A percentile compares a stretch with the other conserved stretches of the same genome.
These are phyloP conservation scores for Hoplodrina ambigua DNA, from an alignment of 2,888 invertebrate species.

Conservation along the genomic window DNA sequence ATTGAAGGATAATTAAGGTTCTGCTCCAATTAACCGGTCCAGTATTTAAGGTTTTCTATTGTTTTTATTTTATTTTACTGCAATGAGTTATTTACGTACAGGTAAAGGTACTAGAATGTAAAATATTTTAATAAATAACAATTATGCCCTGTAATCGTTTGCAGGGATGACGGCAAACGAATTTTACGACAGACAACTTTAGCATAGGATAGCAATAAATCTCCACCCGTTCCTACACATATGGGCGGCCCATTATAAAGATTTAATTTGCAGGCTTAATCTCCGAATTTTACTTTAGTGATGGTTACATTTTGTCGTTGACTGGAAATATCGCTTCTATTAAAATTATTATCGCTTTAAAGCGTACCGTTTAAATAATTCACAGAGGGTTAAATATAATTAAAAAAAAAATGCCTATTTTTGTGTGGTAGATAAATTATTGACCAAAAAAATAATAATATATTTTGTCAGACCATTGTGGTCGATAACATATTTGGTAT, in stretches of 20 bases:
- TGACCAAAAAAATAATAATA: neutral
- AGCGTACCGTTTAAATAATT: neutral
- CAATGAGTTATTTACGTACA: too few relatives aligned
- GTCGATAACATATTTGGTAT: conserved; percentile 7
- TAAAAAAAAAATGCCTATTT: neutral
- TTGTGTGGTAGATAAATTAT: neutral
- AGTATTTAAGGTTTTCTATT: neutral
- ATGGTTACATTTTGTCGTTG: conserved; percentile 16
- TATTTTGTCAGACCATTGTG: conserved; percentile 10
- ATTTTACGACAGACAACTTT: conserved; percentile 38
- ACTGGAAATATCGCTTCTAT: conserved; percentile 18
- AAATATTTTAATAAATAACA: too few relatives aligned
- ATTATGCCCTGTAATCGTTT: neutral
- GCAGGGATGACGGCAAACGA: neutral
- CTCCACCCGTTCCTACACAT: conserved; percentile 18
- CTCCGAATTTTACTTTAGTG: conserved; percentile 13
- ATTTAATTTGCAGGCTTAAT: conserved; percentile 19
- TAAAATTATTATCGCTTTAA: conserved; percentile 4
- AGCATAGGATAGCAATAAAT: conserved; percentile 33
- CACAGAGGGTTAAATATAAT: too few relatives aligned
- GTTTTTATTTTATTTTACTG: neutral
- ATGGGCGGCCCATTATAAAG: conserved; percentile 23
- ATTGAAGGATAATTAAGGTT: neutral
- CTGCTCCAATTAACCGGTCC: neutral
- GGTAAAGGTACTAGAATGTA: too few relatives aligned